Conservation (phyloP, 1,140 invertebrate genomes). For the Parasteatoda tepidariorum region DNA sequence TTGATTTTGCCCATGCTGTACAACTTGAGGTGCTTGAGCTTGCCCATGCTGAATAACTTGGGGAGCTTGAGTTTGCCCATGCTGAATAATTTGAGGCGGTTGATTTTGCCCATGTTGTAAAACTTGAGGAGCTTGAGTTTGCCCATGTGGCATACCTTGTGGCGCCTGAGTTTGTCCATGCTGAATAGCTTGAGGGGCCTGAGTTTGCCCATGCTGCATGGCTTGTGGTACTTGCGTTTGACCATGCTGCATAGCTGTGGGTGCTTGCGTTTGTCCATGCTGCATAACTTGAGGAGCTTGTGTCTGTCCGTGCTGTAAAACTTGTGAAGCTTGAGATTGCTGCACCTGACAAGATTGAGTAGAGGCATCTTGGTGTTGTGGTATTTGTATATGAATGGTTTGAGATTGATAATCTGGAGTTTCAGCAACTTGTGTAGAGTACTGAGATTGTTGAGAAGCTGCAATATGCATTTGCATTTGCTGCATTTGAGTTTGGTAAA, state of each 20-base stretch:
- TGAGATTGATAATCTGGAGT: constrained; percentile 69
- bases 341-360: constrained; percentile 71
- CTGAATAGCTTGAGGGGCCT: neutral
- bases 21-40: neutral
- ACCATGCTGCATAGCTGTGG: no score
- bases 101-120: constrained; percentile 51
- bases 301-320: constrained; percentile 71
- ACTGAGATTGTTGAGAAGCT: constrained; percentile 68
- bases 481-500: constrained; percentile 53
- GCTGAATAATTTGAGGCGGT: no score
- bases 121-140: constrained; percentile 67
- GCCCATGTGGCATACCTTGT: constrained; percentile 70
- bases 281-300: constrained; percentile 29
- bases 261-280: neutral
- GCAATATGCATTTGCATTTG: constrained; percentile 65
- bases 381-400: constrained; percentile 67
- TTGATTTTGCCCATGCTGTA: constrained; percentile 15
- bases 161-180: neutral
- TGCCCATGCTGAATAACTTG: neutral
- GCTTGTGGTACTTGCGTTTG: constrained; percentile 66
- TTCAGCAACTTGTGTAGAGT: constrained; percentile 70
- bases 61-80: no score
- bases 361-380: constrained; percentile 65
- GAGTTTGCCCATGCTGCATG: neutral
- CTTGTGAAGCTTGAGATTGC: constrained; percentile 70